Base-by-base conservation (phyloP, 2,888 invertebrate genomes). In the Hirudinaria manillensis region DNA sequence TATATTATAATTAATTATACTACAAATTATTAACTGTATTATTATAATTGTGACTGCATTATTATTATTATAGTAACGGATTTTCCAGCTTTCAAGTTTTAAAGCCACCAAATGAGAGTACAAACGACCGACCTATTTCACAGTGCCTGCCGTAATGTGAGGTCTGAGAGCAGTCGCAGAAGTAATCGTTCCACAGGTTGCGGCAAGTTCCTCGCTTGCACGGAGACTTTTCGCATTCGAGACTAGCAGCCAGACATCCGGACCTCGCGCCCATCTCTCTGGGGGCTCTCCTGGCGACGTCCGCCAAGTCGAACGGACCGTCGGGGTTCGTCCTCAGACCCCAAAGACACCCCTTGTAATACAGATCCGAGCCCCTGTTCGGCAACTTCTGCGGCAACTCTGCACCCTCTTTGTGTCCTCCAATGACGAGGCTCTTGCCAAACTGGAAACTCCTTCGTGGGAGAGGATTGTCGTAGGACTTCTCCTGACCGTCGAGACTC, bases 81-180 rank as follows among this genome's bases (percentile, higher is more conserved):
- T 16, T 6, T 45, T 45, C 13, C 1, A 45, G 45, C 16, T 45
- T 45, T 45, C 45, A 45, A 6, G 45, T 45, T 45, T 45, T 4
- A 16, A 7, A 45, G 4, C 45, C n/a, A n/a, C 1, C 45, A 45
- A 45, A 1, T 38, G 3, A 6, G 45, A 45, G 13, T 16, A 32
- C n/a, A 68, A n/a, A n/a, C 27, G 34, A 75, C 79, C 72, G 53
- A 79, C 80, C 53, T 67, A 65, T 32, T 13, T 78, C 75, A 53
- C 80, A 80, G 34, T 72, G 68, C 1, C 56, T 70, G 2, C 83
- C 84, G 10, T 81, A 80, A 77, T 79, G 84, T 3, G 78, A 78
- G 0, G 83, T 83, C 19, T 80, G 81, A 19, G 82, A 77, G 76
- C 85, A 85, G 78, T 84, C 82, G 77, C 85, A 85, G 21, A 76